Base-by-base conservation (phyloP, 2,888 invertebrate species). In the Drosophila mimetica region DNA sequence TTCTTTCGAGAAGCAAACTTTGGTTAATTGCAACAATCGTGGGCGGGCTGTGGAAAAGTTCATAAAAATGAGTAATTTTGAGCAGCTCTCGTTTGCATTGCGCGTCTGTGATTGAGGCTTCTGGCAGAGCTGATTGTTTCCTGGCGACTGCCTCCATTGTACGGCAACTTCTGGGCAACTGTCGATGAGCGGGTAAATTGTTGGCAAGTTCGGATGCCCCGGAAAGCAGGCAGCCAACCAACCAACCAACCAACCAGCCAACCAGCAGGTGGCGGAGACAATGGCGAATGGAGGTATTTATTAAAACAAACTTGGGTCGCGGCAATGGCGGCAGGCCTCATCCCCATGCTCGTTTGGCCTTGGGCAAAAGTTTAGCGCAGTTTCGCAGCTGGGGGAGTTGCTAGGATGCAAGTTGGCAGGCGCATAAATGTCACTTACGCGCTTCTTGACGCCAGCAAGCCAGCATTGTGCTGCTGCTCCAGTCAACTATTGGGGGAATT, bases 341-440 rank as follows among this genome's bases (percentile, higher is more conserved):
- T 7, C 57, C 22, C 51, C 67, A 60, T 63, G 47, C 46, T 57
- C 70, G 54, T 61, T 44, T 64, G 63, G 77, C 57, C 59, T 80
- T 74, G 41, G 54, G 54, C 37, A 48, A 64, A 64, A 64, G 67
- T 64, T 59, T 64, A 51, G 54, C 30, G 37, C 34, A 16, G 37
- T 30, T 18, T 30, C 8, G 25, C 22, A 41, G 28, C 46, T n/a
- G 14, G 41, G 47, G 39, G 34, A 30, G 30, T 30, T 14, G 25
- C 25, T 7, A 44, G 36, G 34, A 41, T 16, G 30, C 39, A 36
- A 50, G 47, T 37, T 39, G 69, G 63, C 71, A 83, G 81, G 84
- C 83, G 88, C 84, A 85, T 88, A 85, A 85, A 88, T 86, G 84
- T 85, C 88, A 88, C 88, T 85, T 85, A 88, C 71, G 80, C 88